phyloP scores from a whole-genome alignment of 2,113 vertebrate species.

The Formicarius rufipectus region DNA sequence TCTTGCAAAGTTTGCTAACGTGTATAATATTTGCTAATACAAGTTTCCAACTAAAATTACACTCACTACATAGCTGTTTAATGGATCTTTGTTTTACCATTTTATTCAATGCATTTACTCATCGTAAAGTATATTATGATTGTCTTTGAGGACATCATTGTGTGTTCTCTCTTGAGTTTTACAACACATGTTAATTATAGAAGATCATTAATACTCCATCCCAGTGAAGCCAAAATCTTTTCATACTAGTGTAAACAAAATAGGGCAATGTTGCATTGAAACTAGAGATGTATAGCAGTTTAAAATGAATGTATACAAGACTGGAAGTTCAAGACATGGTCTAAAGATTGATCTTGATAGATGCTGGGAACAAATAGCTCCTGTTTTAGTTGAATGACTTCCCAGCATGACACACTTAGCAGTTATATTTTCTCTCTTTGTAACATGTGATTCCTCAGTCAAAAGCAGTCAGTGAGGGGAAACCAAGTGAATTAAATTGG shows the following conservation, averaged over 20 bases:
- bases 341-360: not conserved
- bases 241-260: not conserved
- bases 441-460: slow-evolving; percentile 62
- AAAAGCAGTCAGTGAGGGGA: slow-evolving; percentile 62
- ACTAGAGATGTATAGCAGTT: not conserved
- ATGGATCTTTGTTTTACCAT: not conserved
- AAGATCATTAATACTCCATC: not conserved
- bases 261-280: not conserved
- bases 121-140: not conserved
- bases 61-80: not conserved
- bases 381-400: slow-evolving; percentile 64
- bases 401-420: slow-evolving; percentile 29
- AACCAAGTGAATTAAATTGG: slow-evolving; percentile 59
- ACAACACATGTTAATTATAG: not conserved
- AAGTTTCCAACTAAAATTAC: not conserved
- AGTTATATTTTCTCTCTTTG: slow-evolving; percentile 46
- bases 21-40: not conserved
- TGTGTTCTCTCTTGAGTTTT: not conserved
- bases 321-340: not conserved
- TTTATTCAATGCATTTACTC: not conserved
- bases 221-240: not conserved
- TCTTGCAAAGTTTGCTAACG: not conserved
- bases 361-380: slow-evolving; percentile 40
- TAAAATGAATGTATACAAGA: not conserved
- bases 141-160: not conserved